Evolutionary conservation across 1,140 invertebrate species (phyloP).

Genomic region (Temnothorax longispinosus): DNA sequence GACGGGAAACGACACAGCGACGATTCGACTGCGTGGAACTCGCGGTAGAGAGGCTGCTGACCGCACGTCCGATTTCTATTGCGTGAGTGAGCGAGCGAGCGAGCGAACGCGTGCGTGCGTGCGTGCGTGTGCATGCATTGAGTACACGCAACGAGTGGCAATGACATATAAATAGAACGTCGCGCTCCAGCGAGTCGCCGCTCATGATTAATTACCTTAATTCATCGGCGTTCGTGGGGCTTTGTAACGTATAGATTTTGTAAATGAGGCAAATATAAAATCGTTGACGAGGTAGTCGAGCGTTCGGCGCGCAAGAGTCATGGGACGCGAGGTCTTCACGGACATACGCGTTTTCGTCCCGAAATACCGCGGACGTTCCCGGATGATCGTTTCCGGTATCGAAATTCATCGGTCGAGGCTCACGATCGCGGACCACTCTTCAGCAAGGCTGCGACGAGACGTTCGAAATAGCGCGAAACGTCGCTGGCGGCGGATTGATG

Average conservation of each 20-base stretch:
- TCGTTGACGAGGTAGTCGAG: background rate
- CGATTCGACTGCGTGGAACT: constrained; percentile 35
- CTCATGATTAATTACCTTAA: constrained; percentile 46
- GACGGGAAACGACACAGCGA: constrained; percentile 1
- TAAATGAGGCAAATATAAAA: background rate
- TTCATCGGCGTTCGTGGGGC: constrained; percentile 1
- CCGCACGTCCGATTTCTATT: constrained; percentile 67
- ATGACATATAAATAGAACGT: constrained; percentile 65
- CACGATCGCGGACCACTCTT: background rate
- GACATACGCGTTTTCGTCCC: background rate
- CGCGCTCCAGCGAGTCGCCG: constrained; percentile 23
- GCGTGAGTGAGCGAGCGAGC: background rate
- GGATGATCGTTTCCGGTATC: background rate
- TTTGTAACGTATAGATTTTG: background rate
- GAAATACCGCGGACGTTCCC: background rate
- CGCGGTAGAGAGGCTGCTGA: constrained; percentile 51
- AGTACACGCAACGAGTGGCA: constrained; percentile 52
- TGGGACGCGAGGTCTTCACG: background rate
- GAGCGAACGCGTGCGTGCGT: background rate
- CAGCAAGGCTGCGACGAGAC: too few relatives aligned
- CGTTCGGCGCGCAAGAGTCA: background rate
- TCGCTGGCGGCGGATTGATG: background rate
- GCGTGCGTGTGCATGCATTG: constrained; percentile 19
- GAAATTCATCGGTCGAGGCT: constrained; percentile 5
- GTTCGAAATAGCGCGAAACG: background rate